These are phyloP conservation scores for Eupleurogrammus muticus DNA, from an alignment of 2,797 vertebrate genomes.

Conservation along the genomic window DNA sequence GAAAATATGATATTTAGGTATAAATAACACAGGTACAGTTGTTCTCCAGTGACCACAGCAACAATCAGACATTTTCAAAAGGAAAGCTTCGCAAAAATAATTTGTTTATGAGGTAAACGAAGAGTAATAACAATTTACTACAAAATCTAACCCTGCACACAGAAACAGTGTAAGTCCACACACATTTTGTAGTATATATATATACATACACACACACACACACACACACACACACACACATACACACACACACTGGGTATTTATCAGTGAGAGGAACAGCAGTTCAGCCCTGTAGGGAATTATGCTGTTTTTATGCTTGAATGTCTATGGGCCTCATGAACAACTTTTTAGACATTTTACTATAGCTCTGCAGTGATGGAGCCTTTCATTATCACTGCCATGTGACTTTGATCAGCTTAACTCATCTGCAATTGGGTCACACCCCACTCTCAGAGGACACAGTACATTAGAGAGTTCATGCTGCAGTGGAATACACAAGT, in stretches of 20 bases:
- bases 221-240: no score
- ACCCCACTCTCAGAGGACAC: no score
- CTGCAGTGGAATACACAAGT: no score
- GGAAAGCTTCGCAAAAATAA: not conserved
- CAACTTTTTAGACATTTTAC: no score
- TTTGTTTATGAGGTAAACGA: constrained; percentile 8
- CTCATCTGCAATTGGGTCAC: no score
- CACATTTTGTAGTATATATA: not conserved
- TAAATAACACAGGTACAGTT: constrained; percentile 30
- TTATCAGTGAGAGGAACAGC: constrained; percentile 32
- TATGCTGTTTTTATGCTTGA: not conserved
- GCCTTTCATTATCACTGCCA: no score
- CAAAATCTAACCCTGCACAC: not conserved
- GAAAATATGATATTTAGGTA: constrained; percentile 48
- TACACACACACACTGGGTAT: no score
- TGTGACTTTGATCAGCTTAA: no score
- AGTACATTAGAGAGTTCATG: no score
- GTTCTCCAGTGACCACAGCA: constrained; percentile 28
- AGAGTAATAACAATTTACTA: not conserved
- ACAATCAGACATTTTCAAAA: constrained; percentile 8
- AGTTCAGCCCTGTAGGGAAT: constrained; percentile 32
- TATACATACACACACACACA: no score
- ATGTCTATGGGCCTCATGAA: no score
- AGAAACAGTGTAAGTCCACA: not conserved
- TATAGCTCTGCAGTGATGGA: no score